Evolutionary conservation across 2,113 vertebrate species (phyloP), one percentile per base, ranked within the genome.

Genomic region (Platichthys flesus): DNA sequence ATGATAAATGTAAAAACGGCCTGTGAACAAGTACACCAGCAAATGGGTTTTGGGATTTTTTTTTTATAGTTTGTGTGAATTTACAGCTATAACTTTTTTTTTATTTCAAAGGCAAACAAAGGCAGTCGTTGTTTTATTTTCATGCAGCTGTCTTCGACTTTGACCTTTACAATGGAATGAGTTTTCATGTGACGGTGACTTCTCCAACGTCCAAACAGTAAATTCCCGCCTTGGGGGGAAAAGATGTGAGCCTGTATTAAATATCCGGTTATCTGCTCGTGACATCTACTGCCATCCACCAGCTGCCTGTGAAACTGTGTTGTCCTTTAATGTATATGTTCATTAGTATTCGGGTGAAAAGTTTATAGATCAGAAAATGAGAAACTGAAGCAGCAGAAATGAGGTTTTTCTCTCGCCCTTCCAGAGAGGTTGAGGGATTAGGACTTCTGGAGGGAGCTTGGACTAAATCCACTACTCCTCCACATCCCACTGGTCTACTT

Each of bases 61-160:
- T 61, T 82, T 81, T 70, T 83, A 80, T 78, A 12, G 70, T 24
- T 40, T 72, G 28, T 67, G 42, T 76, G 42, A 54, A 74, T 77
- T 54, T 59, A 42, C 2, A 56, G 74, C 70, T 13, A 55, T 83
- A 77, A 77, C 49, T 55, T 78, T 82, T 67, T 54, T 78, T 82
- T 67, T 81, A 78, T 70, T 58, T 49, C 40, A 40, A 28, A 69
- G 42, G 37, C 56, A 71, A 71, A 71, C 63, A 67, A 21, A 60
- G 62, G 37, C 47, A 61, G 64, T 55, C 54, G 28, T 57, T 62
- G 52, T 49, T 70, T 51, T 69, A 16, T 31, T 72, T 65, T 69
- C 24, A 69, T 51, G 28, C 37, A 49, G 52, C 62, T 49, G 49
- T 66, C 65, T 42, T 20, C 8, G 28, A 56, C n/a, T 59, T 54